phyloP scores from a whole-genome alignment of 2,797 vertebrate species.

The Eulemur coronatus region DNA sequence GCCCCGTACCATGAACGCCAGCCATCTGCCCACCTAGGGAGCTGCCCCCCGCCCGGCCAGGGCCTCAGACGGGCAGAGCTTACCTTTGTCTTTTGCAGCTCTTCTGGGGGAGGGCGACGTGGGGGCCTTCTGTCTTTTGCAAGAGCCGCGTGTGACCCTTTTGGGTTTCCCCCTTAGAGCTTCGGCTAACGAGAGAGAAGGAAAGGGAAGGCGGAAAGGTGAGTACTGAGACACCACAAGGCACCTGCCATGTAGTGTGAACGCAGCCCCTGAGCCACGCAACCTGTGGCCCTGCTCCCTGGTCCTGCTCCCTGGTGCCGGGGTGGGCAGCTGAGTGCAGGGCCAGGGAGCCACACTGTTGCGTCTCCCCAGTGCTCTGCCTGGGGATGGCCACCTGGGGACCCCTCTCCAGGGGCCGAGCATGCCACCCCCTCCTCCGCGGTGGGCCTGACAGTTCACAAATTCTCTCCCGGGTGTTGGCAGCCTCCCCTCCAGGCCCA shows the following conservation, averaged over 20 bases:
- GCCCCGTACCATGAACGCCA: not conserved
- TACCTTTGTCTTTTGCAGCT: constrained; percentile 65
- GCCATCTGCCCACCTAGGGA: not conserved
- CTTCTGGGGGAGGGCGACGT: not conserved
- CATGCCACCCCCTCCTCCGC: rapidly evolving
- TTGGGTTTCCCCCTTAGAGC: constrained; percentile 47
- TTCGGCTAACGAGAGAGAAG: not conserved
- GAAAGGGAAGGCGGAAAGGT: not conserved
- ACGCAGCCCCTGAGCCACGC: not conserved
- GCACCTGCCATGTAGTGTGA: not conserved
- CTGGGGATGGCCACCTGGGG: not conserved
- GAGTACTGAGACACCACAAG: not conserved
- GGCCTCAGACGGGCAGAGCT: not conserved
- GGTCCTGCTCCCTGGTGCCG: not conserved
- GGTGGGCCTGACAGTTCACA: not conserved
- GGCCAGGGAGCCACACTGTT: not conserved
- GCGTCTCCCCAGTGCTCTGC: not conserved
- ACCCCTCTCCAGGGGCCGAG: too few relatives aligned
- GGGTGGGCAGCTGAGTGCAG: rapidly evolving
- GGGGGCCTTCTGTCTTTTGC: constrained; percentile 27
- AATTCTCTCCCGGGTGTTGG: not conserved
- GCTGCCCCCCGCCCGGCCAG: not conserved
- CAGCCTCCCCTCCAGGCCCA: not conserved
- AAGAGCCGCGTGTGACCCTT: not conserved
- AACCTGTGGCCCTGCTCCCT: not conserved